These are phyloP conservation scores for Drosophila austrosaltans DNA, from an alignment of 2,888 invertebrate genomes.

Conservation along the genomic window DNA sequence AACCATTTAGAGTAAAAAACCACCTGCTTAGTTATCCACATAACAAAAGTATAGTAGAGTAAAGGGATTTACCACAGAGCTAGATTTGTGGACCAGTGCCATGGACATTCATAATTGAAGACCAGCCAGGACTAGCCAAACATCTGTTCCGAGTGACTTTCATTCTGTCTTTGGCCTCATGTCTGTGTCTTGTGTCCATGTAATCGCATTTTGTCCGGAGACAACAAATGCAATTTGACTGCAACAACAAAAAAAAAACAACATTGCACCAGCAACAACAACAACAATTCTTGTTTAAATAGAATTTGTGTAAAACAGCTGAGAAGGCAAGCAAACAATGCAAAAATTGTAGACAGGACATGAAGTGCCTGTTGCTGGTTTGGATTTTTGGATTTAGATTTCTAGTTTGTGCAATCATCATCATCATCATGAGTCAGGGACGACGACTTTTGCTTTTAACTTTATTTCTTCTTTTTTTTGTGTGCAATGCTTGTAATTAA, in stretches of 20 bases:
- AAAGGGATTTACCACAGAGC: conserved; percentile 8
- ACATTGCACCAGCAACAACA: conserved; percentile 3
- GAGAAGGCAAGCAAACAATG: conserved; percentile 41
- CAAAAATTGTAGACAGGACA: conserved; percentile 35
- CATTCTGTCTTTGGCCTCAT: background rate
- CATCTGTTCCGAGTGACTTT: conserved; percentile 12
- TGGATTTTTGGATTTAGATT: conserved; percentile 38
- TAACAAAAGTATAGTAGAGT: background rate
- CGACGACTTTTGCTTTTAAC: conserved; percentile 11
- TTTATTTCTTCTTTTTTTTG: conserved; percentile 10
- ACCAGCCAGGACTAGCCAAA: background rate
- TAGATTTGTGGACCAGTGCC: conserved; percentile 9
- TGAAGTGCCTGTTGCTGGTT: conserved; percentile 53
- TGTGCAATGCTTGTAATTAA: conserved; percentile 64
- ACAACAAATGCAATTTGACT: conserved; percentile 67
- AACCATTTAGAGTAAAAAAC: conserved; percentile 1
- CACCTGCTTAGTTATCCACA: background rate
- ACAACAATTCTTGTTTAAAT: conserved; percentile 29
- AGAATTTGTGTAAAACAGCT: conserved; percentile 24
- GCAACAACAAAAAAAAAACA: conserved; percentile 17
- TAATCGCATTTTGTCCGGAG: conserved; percentile 64
- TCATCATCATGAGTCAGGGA: background rate
- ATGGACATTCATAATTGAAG: conserved; percentile 13
- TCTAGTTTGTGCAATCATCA: conserved; percentile 6
- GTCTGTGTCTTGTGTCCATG: conserved; percentile 45